Conservation (phyloP, 2,797 vertebrate genomes). For the Sebastes itinus region DNA sequence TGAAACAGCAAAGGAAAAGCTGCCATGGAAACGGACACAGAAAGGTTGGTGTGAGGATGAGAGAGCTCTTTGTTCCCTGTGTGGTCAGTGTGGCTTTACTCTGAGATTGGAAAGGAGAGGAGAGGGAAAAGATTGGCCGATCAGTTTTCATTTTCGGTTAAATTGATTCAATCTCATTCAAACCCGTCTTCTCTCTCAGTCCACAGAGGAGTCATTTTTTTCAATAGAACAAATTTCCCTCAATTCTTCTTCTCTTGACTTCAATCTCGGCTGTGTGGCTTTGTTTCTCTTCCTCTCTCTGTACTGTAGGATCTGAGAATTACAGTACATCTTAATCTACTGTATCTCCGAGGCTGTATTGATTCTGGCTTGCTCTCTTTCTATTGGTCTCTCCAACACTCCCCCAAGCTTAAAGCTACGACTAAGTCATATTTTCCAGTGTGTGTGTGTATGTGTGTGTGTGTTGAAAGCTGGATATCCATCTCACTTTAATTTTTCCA, state of each 20-base stretch:
- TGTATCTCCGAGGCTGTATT: constrained; percentile 52
- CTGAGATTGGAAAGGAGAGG: neutral
- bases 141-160: constrained; percentile 40
- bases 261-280: constrained; percentile 15
- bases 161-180: constrained; percentile 33
- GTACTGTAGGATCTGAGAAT: constrained; percentile 23
- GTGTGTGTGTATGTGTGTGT: neutral
- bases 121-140: constrained; percentile 12
- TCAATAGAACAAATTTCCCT: constrained; percentile 32
- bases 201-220: constrained; percentile 31
- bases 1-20: constrained; percentile 37
- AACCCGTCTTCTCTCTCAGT: constrained; percentile 4
- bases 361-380: constrained; percentile 55
- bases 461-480: constrained; percentile 37
- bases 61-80: constrained; percentile 16
- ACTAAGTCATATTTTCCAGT: constrained; percentile 64
- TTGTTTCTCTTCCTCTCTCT: constrained; percentile 19
- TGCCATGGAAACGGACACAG: constrained; percentile 51
- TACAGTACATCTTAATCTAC: constrained; percentile 42
- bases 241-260: constrained; percentile 17
- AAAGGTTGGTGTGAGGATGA: constrained; percentile 63
- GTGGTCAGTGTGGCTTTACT: constrained; percentile 19
- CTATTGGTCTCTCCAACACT: constrained; percentile 15
- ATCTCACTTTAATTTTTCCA: constrained; percentile 14
- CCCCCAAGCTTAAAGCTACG: constrained; percentile 10